Evolutionary conservation across 1,140 invertebrate genomes (phyloP).

Genomic region (Trissolcus basalis): DNA sequence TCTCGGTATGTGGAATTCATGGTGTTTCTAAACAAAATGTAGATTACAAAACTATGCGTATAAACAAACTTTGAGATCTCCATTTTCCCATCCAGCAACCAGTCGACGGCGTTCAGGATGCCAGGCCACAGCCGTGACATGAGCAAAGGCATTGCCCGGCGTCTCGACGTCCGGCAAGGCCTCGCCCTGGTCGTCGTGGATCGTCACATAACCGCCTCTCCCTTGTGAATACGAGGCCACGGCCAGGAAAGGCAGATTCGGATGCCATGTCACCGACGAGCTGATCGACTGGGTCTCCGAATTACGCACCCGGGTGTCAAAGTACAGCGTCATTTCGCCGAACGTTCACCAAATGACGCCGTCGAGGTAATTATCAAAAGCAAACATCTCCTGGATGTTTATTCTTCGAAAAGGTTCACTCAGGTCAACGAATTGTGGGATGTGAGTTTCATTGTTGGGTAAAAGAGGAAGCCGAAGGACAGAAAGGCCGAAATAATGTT

Average conservation of each 20-base stretch:
- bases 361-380: too few species aligned
- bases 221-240: slow-evolving; percentile 91
- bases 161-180: slow-evolving; percentile 86
- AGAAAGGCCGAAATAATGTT: not conserved
- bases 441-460: slow-evolving; percentile 1
- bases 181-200: slow-evolving; percentile 93
- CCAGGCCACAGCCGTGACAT: slow-evolving; percentile 89
- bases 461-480: too few species aligned
- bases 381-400: too few species aligned
- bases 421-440: not conserved
- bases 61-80: slow-evolving; percentile 83
- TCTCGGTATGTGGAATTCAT: too few species aligned
- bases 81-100: slow-evolving; percentile 93
- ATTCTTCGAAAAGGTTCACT: not conserved
- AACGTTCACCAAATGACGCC: too few species aligned
- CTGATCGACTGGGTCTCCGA: slow-evolving; percentile 82
- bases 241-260: slow-evolving; percentile 85
- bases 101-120: slow-evolving; percentile 90
- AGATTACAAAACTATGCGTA: not conserved
- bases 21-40: too few species aligned
- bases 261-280: slow-evolving; percentile 88
- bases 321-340: slow-evolving; percentile 83
- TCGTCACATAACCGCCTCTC: slow-evolving; percentile 89
- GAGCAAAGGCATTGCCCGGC: slow-evolving; percentile 82
- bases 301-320: slow-evolving; percentile 85